Percentiles rank a stretch among this genome's conserved stretches.
Conservation (phyloP, 2,797 vertebrate species). For the Naso thynnoides region DNA sequence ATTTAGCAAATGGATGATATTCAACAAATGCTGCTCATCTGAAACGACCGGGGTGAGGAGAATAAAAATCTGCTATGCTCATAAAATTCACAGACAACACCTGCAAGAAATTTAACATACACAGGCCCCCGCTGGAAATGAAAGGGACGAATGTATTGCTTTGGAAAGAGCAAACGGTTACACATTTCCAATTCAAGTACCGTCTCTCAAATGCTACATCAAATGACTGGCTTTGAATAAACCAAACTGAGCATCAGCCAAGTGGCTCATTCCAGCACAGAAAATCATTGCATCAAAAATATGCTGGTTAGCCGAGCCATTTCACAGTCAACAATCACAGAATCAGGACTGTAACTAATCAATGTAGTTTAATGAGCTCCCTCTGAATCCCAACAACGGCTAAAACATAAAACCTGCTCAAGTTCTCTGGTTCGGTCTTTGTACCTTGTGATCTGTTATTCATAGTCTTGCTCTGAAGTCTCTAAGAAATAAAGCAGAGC, state of each 20-base stretch:
- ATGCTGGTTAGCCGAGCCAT: conserved; percentile 60
- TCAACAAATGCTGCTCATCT: conserved; percentile 64
- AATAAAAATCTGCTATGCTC: conserved; percentile 64
- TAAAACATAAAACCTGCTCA: conserved; percentile 75
- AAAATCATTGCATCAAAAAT: conserved; percentile 69
- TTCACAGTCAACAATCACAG: conserved; percentile 78
- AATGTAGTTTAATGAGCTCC: conserved; percentile 79
- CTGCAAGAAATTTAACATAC: conserved; percentile 71
- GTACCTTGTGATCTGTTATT: conserved; percentile 82
- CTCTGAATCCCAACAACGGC: conserved; percentile 73
- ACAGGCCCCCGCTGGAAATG: conserved; percentile 46
- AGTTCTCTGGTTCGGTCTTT: conserved; percentile 76
- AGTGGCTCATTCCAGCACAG: conserved; percentile 67
- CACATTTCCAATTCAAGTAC: conserved; percentile 75
- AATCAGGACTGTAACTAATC: conserved; percentile 75
- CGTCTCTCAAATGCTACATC: conserved; percentile 68
- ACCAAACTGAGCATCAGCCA: conserved; percentile 66
- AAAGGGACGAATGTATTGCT: conserved; percentile 64
- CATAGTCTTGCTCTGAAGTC: conserved; percentile 74
- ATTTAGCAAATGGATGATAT: conserved; percentile 74
- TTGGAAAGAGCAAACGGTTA: conserved; percentile 45
- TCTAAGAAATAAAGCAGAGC: conserved; percentile 70
- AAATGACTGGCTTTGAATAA: conserved; percentile 78
- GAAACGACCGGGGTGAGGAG: conserved; percentile 56
- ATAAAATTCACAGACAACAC: conserved; percentile 71